These are phyloP conservation scores for Epizoanthus stellaris DNA, from an alignment of 92 coral and sea anemone species.

Conservation along the genomic window DNA sequence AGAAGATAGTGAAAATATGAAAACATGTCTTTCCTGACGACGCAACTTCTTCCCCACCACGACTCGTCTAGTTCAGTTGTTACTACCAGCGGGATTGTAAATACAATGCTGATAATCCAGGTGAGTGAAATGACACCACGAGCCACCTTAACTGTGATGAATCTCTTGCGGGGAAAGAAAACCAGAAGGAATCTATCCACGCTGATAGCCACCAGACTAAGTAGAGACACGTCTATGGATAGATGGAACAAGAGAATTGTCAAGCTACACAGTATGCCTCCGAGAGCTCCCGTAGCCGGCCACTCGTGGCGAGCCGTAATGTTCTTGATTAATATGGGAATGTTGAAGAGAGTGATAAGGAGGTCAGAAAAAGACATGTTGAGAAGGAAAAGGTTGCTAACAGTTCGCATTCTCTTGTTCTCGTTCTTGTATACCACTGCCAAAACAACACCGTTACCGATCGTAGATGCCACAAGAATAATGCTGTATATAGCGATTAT, in stretches of 20 bases:
- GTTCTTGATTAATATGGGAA: conserved; percentile 44
- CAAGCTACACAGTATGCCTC: conserved; percentile 57
- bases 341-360: conserved; percentile 52
- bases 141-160: conserved; percentile 45
- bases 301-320: conserved; percentile 49
- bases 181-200: conserved; percentile 77
- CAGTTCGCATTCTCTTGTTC: conserved; percentile 63
- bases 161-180: conserved; percentile 62
- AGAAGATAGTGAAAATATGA: neutral
- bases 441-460: conserved; percentile 63
- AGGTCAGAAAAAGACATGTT: conserved; percentile 69
- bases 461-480: conserved; percentile 39
- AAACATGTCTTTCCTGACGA: conserved; percentile 3
- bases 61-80: conserved; percentile 28
- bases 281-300: conserved; percentile 61
- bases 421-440: conserved; percentile 67
- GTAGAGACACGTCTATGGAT: conserved; percentile 64
- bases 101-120: conserved; percentile 53
- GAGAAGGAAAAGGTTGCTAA: conserved; percentile 68
- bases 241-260: conserved; percentile 45
- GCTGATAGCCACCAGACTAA: conserved; percentile 61
- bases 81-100: conserved; percentile 53
- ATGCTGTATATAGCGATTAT: conserved; percentile 33
- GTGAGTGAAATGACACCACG: conserved; percentile 32
- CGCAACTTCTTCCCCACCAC: conserved; percentile 30